Conservation (phyloP, 2,113 vertebrate species). For the Pristiophorus japonicus region DNA sequence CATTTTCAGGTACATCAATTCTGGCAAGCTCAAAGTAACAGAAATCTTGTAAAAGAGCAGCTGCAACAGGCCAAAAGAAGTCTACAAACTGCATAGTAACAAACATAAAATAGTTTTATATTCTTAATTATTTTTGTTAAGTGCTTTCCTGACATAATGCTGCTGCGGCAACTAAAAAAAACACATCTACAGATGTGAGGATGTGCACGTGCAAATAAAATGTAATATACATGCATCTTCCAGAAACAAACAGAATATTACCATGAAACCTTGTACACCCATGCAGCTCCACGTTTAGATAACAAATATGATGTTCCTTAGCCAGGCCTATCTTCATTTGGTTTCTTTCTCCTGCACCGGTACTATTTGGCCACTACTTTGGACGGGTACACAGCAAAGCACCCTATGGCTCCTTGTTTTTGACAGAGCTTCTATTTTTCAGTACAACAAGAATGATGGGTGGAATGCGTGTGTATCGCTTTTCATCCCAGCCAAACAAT, state of each 20-base stretch:
- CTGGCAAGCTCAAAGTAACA: neutral
- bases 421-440: neutral
- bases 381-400: neutral
- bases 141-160: conserved; percentile 12
- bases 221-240: neutral
- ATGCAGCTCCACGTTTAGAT: neutral
- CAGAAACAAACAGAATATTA: neutral
- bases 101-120: neutral
- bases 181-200: neutral
- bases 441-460: neutral
- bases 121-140: neutral
- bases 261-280: neutral
- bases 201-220: neutral
- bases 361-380: neutral
- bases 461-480: conserved; percentile 4
- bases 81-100: neutral
- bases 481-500: conserved; percentile 16
- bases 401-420: neutral
- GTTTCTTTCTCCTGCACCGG: neutral
- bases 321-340: neutral
- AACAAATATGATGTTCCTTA: neutral
- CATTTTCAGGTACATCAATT: neutral
- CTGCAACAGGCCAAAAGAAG: neutral
- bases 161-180: neutral
- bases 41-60: too few relatives aligned